Evolutionary conservation across 2,113 vertebrate genomes (phyloP).

Genomic region (Cisticola juncidis): DNA sequence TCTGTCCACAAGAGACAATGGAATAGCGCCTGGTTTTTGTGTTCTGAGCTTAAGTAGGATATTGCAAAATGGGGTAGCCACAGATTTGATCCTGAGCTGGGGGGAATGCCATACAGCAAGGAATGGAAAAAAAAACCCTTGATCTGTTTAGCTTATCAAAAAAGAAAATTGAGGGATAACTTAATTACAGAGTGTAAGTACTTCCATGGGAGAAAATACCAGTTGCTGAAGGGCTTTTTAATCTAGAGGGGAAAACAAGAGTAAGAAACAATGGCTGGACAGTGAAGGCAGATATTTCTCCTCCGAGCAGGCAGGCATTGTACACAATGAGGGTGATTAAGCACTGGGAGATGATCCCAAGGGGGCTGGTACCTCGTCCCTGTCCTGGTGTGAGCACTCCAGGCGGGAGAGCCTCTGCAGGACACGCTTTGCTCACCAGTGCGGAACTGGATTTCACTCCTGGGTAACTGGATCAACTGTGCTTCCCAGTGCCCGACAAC

Average conservation of each 20-base stretch:
- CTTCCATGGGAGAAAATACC: slow-evolving; percentile 53
- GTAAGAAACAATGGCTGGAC: slow-evolving; percentile 56
- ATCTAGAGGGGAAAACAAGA: slow-evolving; percentile 54
- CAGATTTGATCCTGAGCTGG: slow-evolving; percentile 34
- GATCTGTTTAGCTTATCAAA: slow-evolving; percentile 45
- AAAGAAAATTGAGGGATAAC: slow-evolving; percentile 4
- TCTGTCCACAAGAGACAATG: slow-evolving; percentile 32
- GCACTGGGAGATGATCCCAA: slow-evolving; percentile 35
- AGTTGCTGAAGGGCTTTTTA: slow-evolving; percentile 66
- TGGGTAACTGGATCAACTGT: neutral
- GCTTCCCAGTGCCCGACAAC: neutral
- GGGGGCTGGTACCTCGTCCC: neutral
- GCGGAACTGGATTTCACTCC: neutral
- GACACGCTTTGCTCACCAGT: neutral
- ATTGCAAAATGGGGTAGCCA: slow-evolving; percentile 60
- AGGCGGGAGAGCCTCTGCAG: neutral
- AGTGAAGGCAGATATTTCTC: slow-evolving; percentile 51
- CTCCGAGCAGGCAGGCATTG: slow-evolving; percentile 38
- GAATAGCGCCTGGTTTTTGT: slow-evolving; percentile 42
- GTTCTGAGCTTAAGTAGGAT: slow-evolving; percentile 48
- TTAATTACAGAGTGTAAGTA: slow-evolving; percentile 33
- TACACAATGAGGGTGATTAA: slow-evolving; percentile 56
- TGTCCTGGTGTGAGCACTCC: neutral
- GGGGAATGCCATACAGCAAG: slow-evolving; percentile 31
- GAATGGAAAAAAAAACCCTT: neutral